Percentiles rank a stretch among this genome's conserved stretches.
Conservation (phyloP, 2,888 invertebrate species). For the Pomacea canaliculata region DNA sequence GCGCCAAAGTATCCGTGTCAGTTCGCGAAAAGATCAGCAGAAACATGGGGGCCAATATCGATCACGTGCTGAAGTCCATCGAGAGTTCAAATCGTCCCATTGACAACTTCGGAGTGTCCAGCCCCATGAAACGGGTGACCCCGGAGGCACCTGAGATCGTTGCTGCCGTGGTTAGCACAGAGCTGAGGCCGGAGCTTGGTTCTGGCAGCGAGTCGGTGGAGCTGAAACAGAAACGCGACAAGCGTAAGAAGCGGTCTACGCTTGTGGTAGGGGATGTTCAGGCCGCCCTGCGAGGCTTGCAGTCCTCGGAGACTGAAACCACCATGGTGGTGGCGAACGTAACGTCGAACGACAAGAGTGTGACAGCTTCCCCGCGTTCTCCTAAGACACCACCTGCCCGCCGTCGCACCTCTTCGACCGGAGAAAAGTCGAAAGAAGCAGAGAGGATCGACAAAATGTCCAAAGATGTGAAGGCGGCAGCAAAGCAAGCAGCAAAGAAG, state of each 20-base stretch:
- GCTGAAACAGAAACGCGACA: constrained; percentile 51
- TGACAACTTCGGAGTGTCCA: constrained; percentile 41
- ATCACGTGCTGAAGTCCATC: constrained; percentile 59
- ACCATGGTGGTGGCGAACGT: constrained; percentile 4
- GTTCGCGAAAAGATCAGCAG: constrained; percentile 46
- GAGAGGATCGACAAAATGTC: constrained; percentile 25
- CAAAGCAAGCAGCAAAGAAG: constrained; percentile 57
- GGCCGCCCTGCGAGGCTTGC: constrained; percentile 44
- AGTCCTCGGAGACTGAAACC: background rate
- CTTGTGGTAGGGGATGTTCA: constrained; percentile 58
- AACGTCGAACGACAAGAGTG: background rate
- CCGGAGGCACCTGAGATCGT: constrained; percentile 7
- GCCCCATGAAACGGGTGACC: constrained; percentile 34
- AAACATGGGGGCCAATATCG: constrained; percentile 53
- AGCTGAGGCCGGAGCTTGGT: constrained; percentile 6
- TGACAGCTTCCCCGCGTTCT: constrained; percentile 27
- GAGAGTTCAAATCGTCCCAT: constrained; percentile 59
- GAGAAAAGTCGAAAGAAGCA: constrained; percentile 9
- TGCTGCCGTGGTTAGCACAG: constrained; percentile 26
- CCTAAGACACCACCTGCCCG: constrained; percentile 16
- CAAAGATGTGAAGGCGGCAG: constrained; percentile 45
- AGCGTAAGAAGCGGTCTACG: constrained; percentile 52
- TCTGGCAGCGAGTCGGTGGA: constrained; percentile 39
- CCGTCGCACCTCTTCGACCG: background rate
- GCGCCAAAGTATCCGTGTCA: constrained; percentile 43